Conservation (phyloP, 2,113 vertebrate genomes). For the Actenoides hombroni region DNA sequence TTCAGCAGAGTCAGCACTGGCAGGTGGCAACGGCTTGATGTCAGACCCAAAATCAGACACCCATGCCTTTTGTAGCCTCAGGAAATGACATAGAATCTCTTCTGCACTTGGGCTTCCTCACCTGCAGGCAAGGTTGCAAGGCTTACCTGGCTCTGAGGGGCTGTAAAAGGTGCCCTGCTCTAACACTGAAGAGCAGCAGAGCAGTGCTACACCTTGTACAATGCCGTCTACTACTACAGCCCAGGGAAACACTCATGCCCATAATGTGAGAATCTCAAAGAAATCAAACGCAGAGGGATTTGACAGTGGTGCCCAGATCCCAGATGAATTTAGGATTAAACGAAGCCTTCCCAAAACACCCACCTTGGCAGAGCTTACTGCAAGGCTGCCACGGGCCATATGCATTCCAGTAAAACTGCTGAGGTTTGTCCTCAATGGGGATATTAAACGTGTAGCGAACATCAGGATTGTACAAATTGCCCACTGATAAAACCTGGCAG, state of each 20-base stretch:
- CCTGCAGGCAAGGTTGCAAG: background rate
- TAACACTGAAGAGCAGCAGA: background rate
- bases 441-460: slow-evolving; percentile 96
- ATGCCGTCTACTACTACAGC: background rate
- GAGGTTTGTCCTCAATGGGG: slow-evolving; percentile 92
- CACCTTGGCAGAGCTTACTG: slow-evolving; percentile 95
- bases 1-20: background rate
- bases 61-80: background rate
- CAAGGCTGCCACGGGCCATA: slow-evolving; percentile 96
- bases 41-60: background rate
- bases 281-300: background rate
- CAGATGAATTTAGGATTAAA: background rate
- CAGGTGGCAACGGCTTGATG: background rate
- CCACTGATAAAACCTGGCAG: slow-evolving; percentile 91
- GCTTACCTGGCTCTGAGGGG: background rate
- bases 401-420: slow-evolving; percentile 93
- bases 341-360: background rate
- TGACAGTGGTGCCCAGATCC: background rate
- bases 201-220: background rate
- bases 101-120: background rate
- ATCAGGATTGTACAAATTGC: slow-evolving; percentile 92
- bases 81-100: background rate
- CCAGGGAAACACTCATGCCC: background rate
- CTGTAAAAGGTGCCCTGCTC: background rate
- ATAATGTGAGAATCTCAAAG: background rate